phyloP scores from a whole-genome alignment of 1,140 invertebrate genomes.

The Euglossa dilemma region DNA sequence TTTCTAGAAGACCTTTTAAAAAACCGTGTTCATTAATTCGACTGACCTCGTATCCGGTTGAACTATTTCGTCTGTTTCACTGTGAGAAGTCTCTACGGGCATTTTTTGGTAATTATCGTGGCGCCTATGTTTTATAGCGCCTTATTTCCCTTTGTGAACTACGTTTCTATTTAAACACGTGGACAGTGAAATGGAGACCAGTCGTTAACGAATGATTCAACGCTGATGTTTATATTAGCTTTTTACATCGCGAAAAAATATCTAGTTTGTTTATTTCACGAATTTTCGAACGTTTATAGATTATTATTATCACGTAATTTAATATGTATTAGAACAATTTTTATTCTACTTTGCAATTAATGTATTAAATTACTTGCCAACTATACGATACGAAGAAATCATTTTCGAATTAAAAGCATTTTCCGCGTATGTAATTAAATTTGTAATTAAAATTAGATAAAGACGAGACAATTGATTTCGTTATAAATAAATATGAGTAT shows the following conservation, averaged over 20 bases:
- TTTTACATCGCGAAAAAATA: neutral
- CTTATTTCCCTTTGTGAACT: neutral
- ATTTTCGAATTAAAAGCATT: neutral
- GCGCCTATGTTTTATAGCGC: slow-evolving; percentile 3
- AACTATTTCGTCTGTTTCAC: slow-evolving; percentile 38
- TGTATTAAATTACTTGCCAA: too few species aligned
- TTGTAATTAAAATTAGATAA: neutral
- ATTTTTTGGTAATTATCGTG: slow-evolving; percentile 53
- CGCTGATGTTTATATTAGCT: neutral
- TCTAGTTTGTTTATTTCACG: too few species aligned
- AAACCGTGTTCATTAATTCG: slow-evolving; percentile 45
- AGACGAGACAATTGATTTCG: too few species aligned
- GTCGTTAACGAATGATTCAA: neutral
- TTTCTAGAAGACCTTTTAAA: slow-evolving; percentile 26
- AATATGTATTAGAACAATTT: too few species aligned
- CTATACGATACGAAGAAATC: neutral
- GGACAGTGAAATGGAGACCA: too few species aligned
- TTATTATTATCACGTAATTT: too few species aligned
- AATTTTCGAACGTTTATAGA: too few species aligned
- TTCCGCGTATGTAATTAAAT: neutral
- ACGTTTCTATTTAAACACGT: neutral
- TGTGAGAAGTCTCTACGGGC: slow-evolving; percentile 15
- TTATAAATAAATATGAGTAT: too few species aligned
- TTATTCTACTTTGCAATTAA: too few species aligned
- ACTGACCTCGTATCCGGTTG: slow-evolving; percentile 33